phyloP scores from a whole-genome alignment of 23 tunicate genomes.

The Clavelina lepadiformis region DNA sequence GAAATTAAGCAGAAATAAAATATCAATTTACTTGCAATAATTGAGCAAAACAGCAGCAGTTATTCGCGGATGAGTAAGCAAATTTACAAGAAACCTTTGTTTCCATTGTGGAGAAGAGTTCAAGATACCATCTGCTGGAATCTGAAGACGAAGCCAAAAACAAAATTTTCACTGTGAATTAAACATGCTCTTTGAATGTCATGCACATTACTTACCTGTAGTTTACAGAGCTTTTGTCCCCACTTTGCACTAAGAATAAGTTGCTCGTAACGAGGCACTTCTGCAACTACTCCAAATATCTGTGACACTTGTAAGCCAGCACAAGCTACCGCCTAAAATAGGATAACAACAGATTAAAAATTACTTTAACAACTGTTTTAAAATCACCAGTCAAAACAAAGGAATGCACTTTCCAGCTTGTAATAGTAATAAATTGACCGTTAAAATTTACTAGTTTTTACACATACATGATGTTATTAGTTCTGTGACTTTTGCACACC shows the following conservation, averaged over 20 bases:
- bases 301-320: constrained; percentile 13
- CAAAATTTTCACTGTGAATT: not conserved
- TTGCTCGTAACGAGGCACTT: constrained; percentile 10
- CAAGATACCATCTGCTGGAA: constrained; percentile 37
- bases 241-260: constrained; percentile 37
- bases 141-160: constrained; percentile 19
- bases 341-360: too few species aligned
- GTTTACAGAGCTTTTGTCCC: constrained; percentile 17
- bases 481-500: too few species aligned
- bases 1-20: not conserved
- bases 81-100: constrained; percentile 6
- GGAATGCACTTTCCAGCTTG: too few species aligned
- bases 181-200: not conserved
- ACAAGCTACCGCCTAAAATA: constrained; percentile 13
- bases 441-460: too few species aligned
- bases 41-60: constrained; percentile 33
- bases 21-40: constrained; percentile 50
- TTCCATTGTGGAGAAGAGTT: constrained; percentile 42
- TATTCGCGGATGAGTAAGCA: constrained; percentile 34
- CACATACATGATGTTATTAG: too few species aligned
- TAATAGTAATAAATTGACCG: too few species aligned
- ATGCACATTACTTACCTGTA: constrained; percentile 15
- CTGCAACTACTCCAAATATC: constrained; percentile 6
- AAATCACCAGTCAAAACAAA: too few species aligned
- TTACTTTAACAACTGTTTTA: too few species aligned